Evolutionary conservation across 2,797 vertebrate species (phyloP).

Genomic region (Parauchenoglanis punctatus): DNA sequence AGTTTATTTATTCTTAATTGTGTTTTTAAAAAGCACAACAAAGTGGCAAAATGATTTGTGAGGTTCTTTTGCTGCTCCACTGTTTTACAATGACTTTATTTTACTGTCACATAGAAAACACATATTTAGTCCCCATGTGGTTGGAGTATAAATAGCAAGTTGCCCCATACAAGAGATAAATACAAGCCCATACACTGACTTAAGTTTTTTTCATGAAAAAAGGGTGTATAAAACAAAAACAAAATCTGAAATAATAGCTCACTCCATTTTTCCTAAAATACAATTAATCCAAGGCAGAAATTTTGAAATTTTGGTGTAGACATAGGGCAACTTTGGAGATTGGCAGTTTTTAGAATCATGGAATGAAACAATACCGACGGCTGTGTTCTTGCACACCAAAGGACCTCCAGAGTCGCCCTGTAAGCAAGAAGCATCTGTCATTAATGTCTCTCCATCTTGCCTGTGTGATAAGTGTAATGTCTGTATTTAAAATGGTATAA

Average conservation of each 20-base stretch:
- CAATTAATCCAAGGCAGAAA: slow-evolving; percentile 40
- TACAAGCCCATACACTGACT: neutral
- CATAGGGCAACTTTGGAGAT: neutral
- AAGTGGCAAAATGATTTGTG: neutral
- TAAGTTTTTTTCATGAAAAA: too few species aligned
- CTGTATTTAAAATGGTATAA: neutral
- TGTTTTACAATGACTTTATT: neutral
- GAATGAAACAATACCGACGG: slow-evolving; percentile 41
- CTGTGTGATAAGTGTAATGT: neutral
- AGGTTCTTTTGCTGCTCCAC: neutral
- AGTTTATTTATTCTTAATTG: neutral
- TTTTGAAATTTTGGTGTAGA: slow-evolving; percentile 40
- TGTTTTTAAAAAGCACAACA: neutral
- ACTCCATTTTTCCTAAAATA: slow-evolving; percentile 11
- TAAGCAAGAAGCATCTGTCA: neutral
- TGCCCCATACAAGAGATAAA: neutral
- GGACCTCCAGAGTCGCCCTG: slow-evolving; percentile 56
- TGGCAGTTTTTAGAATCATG: neutral
- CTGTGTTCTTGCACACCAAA: slow-evolving; percentile 36
- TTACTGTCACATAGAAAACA: neutral
- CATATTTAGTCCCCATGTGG: neutral
- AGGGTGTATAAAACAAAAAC: neutral
- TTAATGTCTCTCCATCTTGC: neutral
- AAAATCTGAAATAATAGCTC: neutral
- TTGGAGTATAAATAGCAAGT: neutral